phyloP scores from a whole-genome alignment of 1,140 invertebrate genomes.

The Helicoverpa armigera region DNA sequence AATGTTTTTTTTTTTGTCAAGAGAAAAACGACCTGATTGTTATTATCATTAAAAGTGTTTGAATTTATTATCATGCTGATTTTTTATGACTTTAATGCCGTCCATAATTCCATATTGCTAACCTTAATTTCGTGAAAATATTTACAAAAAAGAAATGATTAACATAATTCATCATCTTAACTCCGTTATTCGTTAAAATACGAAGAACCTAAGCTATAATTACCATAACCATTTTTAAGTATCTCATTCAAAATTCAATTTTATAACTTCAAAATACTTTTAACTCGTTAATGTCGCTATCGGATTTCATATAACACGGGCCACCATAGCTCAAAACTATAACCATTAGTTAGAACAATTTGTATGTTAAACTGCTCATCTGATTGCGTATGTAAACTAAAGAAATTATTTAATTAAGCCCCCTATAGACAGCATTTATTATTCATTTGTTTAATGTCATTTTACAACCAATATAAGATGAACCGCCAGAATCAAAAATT shows the following conservation, averaged over 20 bases:
- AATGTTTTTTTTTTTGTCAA: too few relatives aligned
- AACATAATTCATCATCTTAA: too few relatives aligned
- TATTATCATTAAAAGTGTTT: too few relatives aligned
- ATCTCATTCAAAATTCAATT: conserved; percentile 31
- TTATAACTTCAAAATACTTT: conserved; percentile 58
- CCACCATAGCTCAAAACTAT: conserved; percentile 61
- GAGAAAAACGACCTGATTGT: too few relatives aligned
- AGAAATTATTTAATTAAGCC: conserved; percentile 74
- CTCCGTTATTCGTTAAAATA: not conserved
- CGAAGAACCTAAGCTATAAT: not conserved
- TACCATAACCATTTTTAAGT: conserved; percentile 26
- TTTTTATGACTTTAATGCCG: too few relatives aligned
- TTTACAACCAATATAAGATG: conserved; percentile 28
- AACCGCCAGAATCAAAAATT: not conserved
- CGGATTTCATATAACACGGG: conserved; percentile 63
- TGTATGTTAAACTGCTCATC: conserved; percentile 66
- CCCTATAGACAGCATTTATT: conserved; percentile 64
- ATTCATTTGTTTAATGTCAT: conserved; percentile 55
- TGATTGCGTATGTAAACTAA: conserved; percentile 52
- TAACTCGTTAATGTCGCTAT: conserved; percentile 65
- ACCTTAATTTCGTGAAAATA: too few relatives aligned
- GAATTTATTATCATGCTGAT: too few relatives aligned
- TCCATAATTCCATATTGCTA: too few relatives aligned
- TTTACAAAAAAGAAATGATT: too few relatives aligned
- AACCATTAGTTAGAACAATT: conserved; percentile 64